Evolutionary conservation across 1,140 invertebrate species (phyloP), one percentile per base, ranked within the genome.

Genomic region (Chironomus tepperi): DNA sequence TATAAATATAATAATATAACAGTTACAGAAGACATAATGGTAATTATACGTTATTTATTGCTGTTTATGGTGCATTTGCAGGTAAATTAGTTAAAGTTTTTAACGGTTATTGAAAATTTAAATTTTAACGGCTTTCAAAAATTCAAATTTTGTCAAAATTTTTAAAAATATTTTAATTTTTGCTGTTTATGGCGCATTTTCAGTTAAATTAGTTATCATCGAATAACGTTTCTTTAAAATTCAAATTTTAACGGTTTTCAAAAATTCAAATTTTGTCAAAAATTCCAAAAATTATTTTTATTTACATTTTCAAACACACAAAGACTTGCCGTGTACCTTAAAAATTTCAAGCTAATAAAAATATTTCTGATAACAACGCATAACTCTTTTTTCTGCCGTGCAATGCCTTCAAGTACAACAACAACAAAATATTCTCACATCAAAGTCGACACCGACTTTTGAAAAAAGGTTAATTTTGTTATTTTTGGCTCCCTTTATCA

Each of bases 381-480:
- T n/a, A 15, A 57, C 12, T 57, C 12, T 57, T n/a, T 12, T n/a
- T 57, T 57, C 12, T n/a, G 15, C 47, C 10, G 47, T 57, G 10
- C 47, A n/a, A 12, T 57, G 47, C 47, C 47, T 34, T 34, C 24
- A 34, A 34, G 24, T 34, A 57, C 47, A 57, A 57, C 47, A 57
- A 57, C 47, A 57, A 57, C n/a, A 57, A 57, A 57, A 12, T 57
- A 34, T 57, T 57, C n/a, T n/a, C 47, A 57, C 47, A n/a, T 57
- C 47, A 57, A 57, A 57, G 47, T n/a, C 47, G 47, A n/a, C 8
- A 57, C 12, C 47, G 47, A 57, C 12, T 57, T 57, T 12, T n/a
- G 47, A 57, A 57, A 57, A 47, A 57, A 57, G n/a, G 47, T 57
- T 57, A 57, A 57, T 57, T 57, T 57, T 57, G 47, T 57, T 57